Conservation (phyloP, 2,888 invertebrate species). For the Leistus spinibarbis region DNA sequence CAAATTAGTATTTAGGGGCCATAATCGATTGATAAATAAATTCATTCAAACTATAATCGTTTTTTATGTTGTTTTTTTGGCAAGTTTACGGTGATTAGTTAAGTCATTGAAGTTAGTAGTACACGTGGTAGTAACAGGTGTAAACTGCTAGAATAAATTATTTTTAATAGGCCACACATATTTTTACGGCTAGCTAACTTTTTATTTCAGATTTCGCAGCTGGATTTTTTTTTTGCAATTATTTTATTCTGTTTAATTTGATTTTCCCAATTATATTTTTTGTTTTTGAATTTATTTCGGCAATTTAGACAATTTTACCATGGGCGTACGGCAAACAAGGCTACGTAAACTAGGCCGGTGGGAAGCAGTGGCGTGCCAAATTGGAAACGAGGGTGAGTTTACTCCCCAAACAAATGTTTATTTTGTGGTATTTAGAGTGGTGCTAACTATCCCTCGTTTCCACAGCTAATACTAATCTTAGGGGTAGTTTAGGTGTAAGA, state of each 20-base stretch:
- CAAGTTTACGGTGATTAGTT: too few relatives aligned
- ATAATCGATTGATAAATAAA: too few relatives aligned
- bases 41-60: too few relatives aligned
- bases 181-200: too few relatives aligned
- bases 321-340: constrained; percentile 29
- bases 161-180: too few relatives aligned
- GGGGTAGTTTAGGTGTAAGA: too few relatives aligned
- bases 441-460: constrained; percentile 10
- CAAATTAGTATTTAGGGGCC: too few relatives aligned
- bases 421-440: constrained; percentile 9
- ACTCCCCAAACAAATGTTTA: background rate
- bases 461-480: background rate
- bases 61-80: too few relatives aligned
- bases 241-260: background rate
- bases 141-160: too few relatives aligned
- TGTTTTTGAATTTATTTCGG: background rate
- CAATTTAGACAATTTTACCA: constrained; percentile 1
- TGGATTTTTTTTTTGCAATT: background rate
- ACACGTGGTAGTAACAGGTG: too few relatives aligned
- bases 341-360: constrained; percentile 24
- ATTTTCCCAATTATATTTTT: background rate
- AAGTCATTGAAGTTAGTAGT: too few relatives aligned
- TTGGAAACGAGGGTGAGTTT: constrained; percentile 32
- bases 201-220: too few relatives aligned
- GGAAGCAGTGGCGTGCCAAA: constrained; percentile 35